Evolutionary conservation across 2,888 invertebrate genomes (phyloP).

Genomic region (Julus scandinavius): DNA sequence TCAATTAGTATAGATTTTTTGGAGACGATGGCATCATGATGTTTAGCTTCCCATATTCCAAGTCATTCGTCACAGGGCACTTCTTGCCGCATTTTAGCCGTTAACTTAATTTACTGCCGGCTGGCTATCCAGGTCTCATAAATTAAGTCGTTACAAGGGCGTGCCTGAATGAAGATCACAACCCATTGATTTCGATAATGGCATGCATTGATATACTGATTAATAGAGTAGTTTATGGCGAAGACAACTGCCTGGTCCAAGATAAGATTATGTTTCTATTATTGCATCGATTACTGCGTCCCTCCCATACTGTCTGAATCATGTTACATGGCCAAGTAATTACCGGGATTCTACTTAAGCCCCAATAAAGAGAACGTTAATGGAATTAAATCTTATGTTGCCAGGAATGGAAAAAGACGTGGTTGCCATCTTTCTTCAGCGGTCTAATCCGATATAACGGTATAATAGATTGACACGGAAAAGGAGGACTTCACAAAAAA

Average conservation of each 20-base stretch:
- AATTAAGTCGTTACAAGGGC: constrained; percentile 9
- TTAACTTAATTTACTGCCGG: not conserved
- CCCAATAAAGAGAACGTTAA: constrained; percentile 40
- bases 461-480: not conserved
- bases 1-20: not conserved
- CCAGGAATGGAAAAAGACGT: not conserved
- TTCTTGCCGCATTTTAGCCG: not conserved
- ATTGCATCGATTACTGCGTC: constrained; percentile 18
- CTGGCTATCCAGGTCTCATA: not conserved
- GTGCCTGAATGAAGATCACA: not conserved
- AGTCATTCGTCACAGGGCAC: not conserved
- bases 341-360: constrained; percentile 43
- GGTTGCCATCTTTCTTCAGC: not conserved
- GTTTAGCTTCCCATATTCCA: not conserved
- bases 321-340: constrained; percentile 31
- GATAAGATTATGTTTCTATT: constrained; percentile 36
- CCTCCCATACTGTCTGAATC: constrained; percentile 37
- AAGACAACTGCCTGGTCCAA: not conserved
- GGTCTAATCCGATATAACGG: constrained; percentile 2
- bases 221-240: constrained; percentile 43
- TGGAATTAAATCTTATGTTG: constrained; percentile 39
- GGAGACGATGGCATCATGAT: not conserved
- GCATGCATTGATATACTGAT: constrained; percentile 39
- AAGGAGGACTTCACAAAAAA: not conserved
- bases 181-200: constrained; percentile 1